These are phyloP conservation scores for Drosophila azteca DNA, from an alignment of 1,140 invertebrate genomes.

Conservation along the genomic window DNA sequence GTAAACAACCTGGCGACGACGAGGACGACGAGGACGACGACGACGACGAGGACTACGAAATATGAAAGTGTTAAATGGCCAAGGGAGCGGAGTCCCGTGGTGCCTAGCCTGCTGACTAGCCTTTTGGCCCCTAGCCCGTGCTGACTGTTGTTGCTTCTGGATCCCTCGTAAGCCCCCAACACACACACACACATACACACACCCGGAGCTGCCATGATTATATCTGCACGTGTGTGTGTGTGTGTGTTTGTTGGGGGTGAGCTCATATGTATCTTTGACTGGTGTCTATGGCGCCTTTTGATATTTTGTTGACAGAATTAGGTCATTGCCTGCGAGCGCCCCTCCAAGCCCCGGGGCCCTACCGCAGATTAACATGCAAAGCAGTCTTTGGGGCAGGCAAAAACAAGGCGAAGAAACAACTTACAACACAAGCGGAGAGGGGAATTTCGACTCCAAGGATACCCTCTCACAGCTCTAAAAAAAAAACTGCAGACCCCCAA, in stretches of 20 bases:
- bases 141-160: conserved; percentile 34
- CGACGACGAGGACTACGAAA: conserved; percentile 40
- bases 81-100: conserved; percentile 37
- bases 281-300: conserved; percentile 47
- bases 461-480: too few species aligned
- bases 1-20: conserved; percentile 67
- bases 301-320: conserved; percentile 76
- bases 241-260: conserved; percentile 1
- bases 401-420: neutral
- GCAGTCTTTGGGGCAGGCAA: conserved; percentile 31
- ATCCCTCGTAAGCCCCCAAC: conserved; percentile 16
- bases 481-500: too few species aligned
- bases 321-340: conserved; percentile 70
- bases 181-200: conserved; percentile 22
- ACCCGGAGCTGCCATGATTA: neutral
- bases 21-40: conserved; percentile 27
- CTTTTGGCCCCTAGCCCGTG: conserved; percentile 39
- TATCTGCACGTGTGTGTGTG: conserved; percentile 6
- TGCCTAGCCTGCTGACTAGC: conserved; percentile 36
- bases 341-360: conserved; percentile 22
- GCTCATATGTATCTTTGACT: conserved; percentile 47
- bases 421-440: conserved; percentile 2
- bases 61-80: conserved; percentile 78
- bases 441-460: neutral
- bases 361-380: conserved; percentile 68